Evolutionary conservation across 1,140 invertebrate genomes (phyloP), one percentile per base, ranked within the genome.

Genomic region (Psix sp.): DNA sequence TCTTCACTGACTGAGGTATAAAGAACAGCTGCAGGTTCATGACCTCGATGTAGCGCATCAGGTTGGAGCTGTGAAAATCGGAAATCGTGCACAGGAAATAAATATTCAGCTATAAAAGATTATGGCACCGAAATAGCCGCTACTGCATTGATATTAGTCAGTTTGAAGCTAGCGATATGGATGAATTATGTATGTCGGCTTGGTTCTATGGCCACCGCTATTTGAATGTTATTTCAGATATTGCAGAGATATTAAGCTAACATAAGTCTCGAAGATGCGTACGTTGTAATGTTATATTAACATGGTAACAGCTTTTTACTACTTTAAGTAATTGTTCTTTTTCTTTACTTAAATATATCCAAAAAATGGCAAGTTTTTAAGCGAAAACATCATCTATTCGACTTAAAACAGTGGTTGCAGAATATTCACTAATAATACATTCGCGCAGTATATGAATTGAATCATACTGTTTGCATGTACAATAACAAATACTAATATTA

Each of bases 101-200:
- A 66, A 73, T 73, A 66, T 60, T 14, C 10, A 18, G n/a, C 14
- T 73, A 52, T 73, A 65, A 66, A 73, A 66, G 48, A 40, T 73
- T 54, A 59, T 51, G 35, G 35, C 42, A 4, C 1, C 9, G 21
- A 54, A 48, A 42, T 46, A 5, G 31, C 10, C 3, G 21, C 0
- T 5, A 14, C 24, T 16, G 36, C 36, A 51, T 31, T 40, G 59
- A 56, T 71, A 63, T 71, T 63, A 57, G 57, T 42, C 36, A 24
- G 43, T 57, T 49, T 29, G 36, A 20, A n/a, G 10, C 17, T 11
- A 1, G 38, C 17, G 17, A 20, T n/a, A 1, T 6, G 13, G 3
- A 42, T 70, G 35, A 54, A 46, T 62, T 52, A 56, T 60, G 24
- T 46, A 42, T 56, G 36, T 21, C 16, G 29, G 3, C 13, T 26